Conservation (phyloP, 2,888 invertebrate species). For the Tupiocoris notatus region DNA sequence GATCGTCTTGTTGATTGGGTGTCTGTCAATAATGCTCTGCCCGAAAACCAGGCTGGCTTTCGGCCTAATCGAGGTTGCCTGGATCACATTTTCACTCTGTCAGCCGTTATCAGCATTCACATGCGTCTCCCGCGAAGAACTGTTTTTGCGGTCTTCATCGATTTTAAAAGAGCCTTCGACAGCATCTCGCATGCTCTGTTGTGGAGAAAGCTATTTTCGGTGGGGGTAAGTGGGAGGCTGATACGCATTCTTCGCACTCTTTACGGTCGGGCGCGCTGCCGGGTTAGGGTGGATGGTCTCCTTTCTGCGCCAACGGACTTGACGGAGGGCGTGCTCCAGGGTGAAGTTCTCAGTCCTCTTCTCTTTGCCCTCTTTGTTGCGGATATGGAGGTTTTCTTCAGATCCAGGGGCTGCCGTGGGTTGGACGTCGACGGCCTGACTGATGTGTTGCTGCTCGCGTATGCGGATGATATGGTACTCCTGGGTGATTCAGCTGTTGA, state of each 20-base stretch:
- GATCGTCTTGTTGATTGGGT: no score
- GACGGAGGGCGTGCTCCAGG: no score
- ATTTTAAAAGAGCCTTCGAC: no score
- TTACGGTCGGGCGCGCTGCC: not conserved
- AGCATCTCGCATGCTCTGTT: not conserved
- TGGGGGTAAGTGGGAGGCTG: not conserved
- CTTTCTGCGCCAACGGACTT: not conserved
- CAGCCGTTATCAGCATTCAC: not conserved
- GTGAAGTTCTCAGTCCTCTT: no score
- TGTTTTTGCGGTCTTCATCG: constrained; percentile 1
- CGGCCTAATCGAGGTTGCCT: constrained; percentile 3
- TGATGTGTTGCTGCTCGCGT: not conserved
- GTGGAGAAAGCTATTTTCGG: constrained; percentile 8
- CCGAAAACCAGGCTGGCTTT: constrained; percentile 31
- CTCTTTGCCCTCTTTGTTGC: constrained; percentile 10
- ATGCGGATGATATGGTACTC: constrained; percentile 18
- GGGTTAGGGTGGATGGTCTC: not conserved
- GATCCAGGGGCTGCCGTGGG: not conserved
- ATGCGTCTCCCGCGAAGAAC: not conserved
- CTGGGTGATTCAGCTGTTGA: not conserved
- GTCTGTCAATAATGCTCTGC: no score
- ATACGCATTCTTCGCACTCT: constrained; percentile 1
- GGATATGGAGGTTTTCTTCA: constrained; percentile 10
- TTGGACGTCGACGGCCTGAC: constrained; percentile 1
- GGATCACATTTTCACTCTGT: constrained; percentile 9